These are phyloP conservation scores for Tricholauxania praeusta DNA, from an alignment of 2,888 invertebrate species.

Conservation along the genomic window DNA sequence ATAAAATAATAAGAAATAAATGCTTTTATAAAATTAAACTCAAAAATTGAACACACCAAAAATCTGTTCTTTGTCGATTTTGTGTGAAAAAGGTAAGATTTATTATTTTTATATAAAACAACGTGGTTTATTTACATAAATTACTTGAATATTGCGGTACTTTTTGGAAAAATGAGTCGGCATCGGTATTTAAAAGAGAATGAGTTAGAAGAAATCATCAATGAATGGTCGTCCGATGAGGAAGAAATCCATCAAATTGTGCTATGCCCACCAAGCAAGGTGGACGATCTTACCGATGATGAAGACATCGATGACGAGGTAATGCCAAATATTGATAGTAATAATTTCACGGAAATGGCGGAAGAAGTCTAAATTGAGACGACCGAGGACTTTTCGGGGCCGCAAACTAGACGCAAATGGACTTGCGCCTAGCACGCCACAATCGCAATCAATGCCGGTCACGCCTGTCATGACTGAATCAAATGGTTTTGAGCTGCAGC, in stretches of 20 bases:
- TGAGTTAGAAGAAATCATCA: neutral
- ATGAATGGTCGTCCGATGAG: too few species aligned
- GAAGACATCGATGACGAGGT: slow-evolving; percentile 7
- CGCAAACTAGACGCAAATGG: neutral
- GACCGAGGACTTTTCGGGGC: too few species aligned
- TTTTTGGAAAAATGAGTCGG: neutral
- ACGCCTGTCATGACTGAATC: neutral
- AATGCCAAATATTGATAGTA: neutral
- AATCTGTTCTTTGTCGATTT: too few species aligned
- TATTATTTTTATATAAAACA: too few species aligned
- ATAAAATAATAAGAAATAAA: too few species aligned
- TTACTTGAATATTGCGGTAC: neutral
- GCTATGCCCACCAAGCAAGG: too few species aligned
- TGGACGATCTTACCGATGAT: neutral
- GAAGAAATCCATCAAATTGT: neutral
- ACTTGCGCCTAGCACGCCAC: neutral
- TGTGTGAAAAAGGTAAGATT: too few species aligned
- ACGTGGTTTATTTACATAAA: too few species aligned
- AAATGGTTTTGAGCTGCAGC: neutral
- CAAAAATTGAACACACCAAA: too few species aligned
- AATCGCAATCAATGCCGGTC: neutral
- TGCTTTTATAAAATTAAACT: too few species aligned
- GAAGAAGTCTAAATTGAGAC: neutral
- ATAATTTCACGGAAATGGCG: neutral
- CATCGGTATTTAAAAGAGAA: neutral